phyloP scores from a whole-genome alignment of 2,888 invertebrate genomes.

The Eupeodes luniger region DNA sequence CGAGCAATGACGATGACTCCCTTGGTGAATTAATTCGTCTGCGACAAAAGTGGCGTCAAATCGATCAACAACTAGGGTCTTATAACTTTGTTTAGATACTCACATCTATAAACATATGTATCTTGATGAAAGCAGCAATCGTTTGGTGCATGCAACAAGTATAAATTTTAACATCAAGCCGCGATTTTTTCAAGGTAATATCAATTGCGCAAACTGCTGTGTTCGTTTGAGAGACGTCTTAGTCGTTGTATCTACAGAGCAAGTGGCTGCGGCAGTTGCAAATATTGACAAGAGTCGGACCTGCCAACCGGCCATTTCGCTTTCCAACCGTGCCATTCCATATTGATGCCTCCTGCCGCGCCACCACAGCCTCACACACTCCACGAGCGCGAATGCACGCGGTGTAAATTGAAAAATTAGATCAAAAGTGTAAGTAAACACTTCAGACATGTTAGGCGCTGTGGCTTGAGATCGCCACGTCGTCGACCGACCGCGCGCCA shows the following conservation, averaged over 20 bases:
- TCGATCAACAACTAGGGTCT: conserved; percentile 27
- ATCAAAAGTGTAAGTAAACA: conserved; percentile 53
- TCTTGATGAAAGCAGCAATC: conserved; percentile 24
- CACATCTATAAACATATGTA: too few relatives aligned
- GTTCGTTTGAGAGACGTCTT: background rate
- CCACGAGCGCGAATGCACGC: conserved; percentile 22
- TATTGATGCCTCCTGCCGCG: background rate
- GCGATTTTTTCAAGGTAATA: conserved; percentile 45
- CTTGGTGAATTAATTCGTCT: conserved; percentile 45
- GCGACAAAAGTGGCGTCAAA: conserved; percentile 65
- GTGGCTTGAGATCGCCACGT: background rate
- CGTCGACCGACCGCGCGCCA: background rate
- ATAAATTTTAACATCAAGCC: conserved; percentile 10
- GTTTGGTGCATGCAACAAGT: conserved; percentile 14
- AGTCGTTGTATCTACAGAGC: background rate
- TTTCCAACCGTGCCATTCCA: background rate
- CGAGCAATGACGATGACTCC: background rate
- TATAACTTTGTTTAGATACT: background rate
- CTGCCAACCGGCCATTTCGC: background rate
- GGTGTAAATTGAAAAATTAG: conserved; percentile 58
- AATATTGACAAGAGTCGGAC: background rate
- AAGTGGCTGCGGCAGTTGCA: background rate
- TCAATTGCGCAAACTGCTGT: conserved; percentile 27
- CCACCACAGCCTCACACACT: background rate
- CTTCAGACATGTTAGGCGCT: conserved; percentile 39